Evolutionary conservation across 2,888 invertebrate species (phyloP).

Genomic region (Diplazon laetatorius): DNA sequence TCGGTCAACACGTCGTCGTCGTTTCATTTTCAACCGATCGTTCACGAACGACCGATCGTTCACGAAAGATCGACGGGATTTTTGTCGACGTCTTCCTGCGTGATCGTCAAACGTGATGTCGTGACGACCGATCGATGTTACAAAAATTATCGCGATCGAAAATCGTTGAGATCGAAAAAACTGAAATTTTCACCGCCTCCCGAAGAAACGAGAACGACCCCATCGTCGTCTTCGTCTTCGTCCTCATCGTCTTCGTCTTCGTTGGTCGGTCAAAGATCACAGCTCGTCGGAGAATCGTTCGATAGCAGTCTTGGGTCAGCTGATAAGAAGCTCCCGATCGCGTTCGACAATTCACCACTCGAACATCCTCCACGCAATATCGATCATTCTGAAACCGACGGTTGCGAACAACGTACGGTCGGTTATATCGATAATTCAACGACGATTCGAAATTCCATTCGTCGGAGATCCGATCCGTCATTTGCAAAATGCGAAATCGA

Average conservation of each 20-base stretch:
- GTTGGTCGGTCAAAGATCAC: conserved; percentile 26
- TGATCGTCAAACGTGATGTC: neutral
- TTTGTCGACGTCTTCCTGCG: neutral
- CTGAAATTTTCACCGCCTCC: conserved; percentile 83
- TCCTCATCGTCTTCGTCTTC: no score
- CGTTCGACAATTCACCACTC: neutral
- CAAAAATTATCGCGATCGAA: no score
- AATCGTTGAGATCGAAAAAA: conserved; percentile 39
- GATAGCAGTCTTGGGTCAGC: conserved; percentile 64
- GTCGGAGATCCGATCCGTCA: conserved; percentile 24
- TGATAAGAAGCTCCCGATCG: conserved; percentile 55
- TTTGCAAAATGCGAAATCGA: conserved; percentile 76
- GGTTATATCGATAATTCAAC: no score
- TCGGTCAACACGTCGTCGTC: conserved; percentile 6
- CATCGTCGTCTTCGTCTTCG: no score
- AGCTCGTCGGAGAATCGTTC: conserved; percentile 41
- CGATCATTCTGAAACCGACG: no score
- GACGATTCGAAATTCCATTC: no score
- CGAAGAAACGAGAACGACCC: conserved; percentile 51
- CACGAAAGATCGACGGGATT: conserved; percentile 7
- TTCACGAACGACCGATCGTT: conserved; percentile 30
- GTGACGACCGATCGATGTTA: conserved; percentile 31
- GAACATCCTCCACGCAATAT: no score
- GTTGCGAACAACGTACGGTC: no score
- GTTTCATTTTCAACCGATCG: conserved; percentile 5